Evolutionary conservation across 2,113 vertebrate species (phyloP).

Genomic region (Lycocorax pyrrhopterus): DNA sequence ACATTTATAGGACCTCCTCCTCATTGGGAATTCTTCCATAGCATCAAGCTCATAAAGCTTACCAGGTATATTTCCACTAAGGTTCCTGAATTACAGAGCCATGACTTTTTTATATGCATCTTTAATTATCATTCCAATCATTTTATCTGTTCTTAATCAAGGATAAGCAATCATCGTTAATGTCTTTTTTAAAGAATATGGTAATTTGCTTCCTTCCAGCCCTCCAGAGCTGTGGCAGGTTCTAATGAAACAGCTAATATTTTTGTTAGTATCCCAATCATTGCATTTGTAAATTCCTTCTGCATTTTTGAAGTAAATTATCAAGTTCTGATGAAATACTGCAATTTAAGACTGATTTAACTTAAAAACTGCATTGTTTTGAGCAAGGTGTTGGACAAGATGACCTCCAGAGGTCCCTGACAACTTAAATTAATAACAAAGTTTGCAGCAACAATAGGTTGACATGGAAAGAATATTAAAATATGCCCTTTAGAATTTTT

Average conservation of each 20-base stretch:
- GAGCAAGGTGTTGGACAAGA: background rate
- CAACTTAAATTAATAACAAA: background rate
- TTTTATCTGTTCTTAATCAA: constrained; percentile 64
- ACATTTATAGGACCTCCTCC: constrained; percentile 11
- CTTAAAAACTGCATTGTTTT: background rate
- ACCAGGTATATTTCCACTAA: constrained; percentile 14
- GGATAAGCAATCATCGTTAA: constrained; percentile 55
- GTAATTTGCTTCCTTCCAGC: constrained; percentile 34
- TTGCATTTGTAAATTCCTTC: background rate
- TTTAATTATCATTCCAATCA: constrained; percentile 63
- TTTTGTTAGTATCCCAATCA: background rate
- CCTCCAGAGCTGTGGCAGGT: background rate
- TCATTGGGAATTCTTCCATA: constrained; percentile 37
- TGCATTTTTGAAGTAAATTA: background rate
- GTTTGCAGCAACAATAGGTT: background rate
- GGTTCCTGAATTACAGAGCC: constrained; percentile 21
- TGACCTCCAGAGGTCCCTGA: background rate
- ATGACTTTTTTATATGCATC: constrained; percentile 38
- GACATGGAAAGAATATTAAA: background rate
- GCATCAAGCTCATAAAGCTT: constrained; percentile 20
- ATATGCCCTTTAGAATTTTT: background rate
- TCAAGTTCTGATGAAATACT: background rate
- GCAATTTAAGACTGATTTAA: background rate
- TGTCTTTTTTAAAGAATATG: constrained; percentile 44
- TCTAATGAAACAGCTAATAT: constrained; percentile 9